phyloP scores from a whole-genome alignment of 2,113 vertebrate species.

The Pholis gunnellus region DNA sequence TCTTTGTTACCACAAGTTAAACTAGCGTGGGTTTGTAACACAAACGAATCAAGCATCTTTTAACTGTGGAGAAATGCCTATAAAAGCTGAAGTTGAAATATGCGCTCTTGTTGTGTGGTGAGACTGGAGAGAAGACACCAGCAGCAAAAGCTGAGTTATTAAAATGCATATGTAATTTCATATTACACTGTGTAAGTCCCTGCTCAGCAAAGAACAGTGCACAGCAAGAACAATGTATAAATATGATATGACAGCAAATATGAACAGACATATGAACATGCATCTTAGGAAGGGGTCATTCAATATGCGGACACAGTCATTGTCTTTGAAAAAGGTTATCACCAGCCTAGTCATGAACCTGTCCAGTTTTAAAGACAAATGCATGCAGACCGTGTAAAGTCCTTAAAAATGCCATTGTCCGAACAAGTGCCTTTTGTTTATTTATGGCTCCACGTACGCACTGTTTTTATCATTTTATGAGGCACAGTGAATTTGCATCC shows the following conservation, averaged over 20 bases:
- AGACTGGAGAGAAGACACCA: constrained; percentile 37
- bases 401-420: not conserved
- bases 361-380: constrained; percentile 22
- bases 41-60: constrained; percentile 45
- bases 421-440: constrained; percentile 7
- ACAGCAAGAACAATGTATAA: constrained; percentile 5
- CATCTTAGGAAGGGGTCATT: not conserved
- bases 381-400: constrained; percentile 1
- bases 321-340: constrained; percentile 22
- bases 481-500: not conserved
- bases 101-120: constrained; percentile 45
- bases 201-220: constrained; percentile 18
- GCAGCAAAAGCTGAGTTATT: constrained; percentile 49
- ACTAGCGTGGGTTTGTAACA: constrained; percentile 26
- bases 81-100: constrained; percentile 17
- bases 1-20: constrained; percentile 64
- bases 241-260: constrained; percentile 18
- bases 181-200: constrained; percentile 17
- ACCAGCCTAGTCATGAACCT: not conserved
- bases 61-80: constrained; percentile 28
- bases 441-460: not conserved
- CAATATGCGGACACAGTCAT: not conserved
- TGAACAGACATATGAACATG: constrained; percentile 2
- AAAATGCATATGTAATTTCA: constrained; percentile 42
- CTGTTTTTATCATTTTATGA: constrained; percentile 8